Percentiles rank a stretch among this genome's conserved stretches.
These are phyloP conservation scores for Anoplius nigerrimus DNA, from an alignment of 2,888 invertebrate genomes.

Conservation along the genomic window DNA sequence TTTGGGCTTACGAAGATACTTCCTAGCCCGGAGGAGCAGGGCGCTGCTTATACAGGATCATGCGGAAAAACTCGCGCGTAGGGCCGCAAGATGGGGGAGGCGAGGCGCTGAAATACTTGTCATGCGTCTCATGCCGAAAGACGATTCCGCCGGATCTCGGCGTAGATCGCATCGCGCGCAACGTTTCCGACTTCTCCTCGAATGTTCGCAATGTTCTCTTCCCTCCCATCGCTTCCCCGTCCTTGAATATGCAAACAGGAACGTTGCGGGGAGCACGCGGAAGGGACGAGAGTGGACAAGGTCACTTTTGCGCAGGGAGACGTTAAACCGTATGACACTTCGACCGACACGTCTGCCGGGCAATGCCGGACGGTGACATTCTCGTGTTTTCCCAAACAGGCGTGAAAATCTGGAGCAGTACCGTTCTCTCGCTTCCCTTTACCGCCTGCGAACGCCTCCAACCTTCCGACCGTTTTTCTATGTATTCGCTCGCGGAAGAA, in stretches of 20 bases:
- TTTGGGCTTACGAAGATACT: conserved; percentile 61
- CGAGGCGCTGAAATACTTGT: conserved; percentile 18
- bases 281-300: not conserved
- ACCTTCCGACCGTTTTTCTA: conserved; percentile 2
- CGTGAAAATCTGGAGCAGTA: conserved; percentile 64
- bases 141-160: conserved; percentile 14
- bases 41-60: conserved; percentile 55
- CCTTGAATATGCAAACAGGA: conserved; percentile 5
- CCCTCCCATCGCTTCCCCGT: not conserved
- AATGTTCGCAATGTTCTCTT: not conserved
- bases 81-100: not conserved
- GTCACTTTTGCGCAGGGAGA: conserved; percentile 15
- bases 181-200: not conserved
- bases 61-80: conserved; percentile 6
- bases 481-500: not conserved
- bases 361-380: conserved; percentile 5
- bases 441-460: conserved; percentile 7
- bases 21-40: conserved; percentile 38
- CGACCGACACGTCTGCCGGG: not conserved
- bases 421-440: conserved; percentile 34
- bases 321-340: conserved; percentile 40
- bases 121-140: conserved; percentile 25
- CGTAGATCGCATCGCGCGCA: conserved; percentile 26
- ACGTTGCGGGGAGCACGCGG: not conserved
- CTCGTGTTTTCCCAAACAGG: conserved; percentile 47